These are phyloP conservation scores for Coccyzus lansbergi DNA, from an alignment of 2,797 vertebrate genomes.

Conservation along the genomic window DNA sequence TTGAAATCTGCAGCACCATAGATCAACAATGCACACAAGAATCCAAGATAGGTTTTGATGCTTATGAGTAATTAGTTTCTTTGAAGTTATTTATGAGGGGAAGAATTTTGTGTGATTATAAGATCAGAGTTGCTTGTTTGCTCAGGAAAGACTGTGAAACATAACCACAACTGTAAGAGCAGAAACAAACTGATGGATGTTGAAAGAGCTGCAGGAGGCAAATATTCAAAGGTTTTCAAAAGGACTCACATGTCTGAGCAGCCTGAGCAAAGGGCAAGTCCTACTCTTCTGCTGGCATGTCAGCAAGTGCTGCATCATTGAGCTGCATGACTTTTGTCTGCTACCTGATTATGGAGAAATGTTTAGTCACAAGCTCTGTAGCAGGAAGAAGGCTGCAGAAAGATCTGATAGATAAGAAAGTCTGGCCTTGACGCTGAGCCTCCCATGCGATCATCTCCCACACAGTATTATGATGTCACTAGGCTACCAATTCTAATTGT, in stretches of 20 bases:
- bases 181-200: background rate
- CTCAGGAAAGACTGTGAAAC: background rate
- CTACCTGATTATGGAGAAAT: background rate
- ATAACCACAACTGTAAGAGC: background rate
- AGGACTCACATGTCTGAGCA: background rate
- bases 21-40: background rate
- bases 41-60: background rate
- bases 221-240: background rate
- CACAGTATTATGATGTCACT: background rate
- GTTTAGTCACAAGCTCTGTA: background rate
- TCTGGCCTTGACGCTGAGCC: background rate
- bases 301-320: background rate
- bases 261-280: background rate
- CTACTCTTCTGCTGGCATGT: background rate
- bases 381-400: background rate
- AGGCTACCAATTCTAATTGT: background rate
- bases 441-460: background rate
- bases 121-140: background rate
- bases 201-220: background rate
- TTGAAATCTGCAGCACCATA: background rate
- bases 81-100: background rate
- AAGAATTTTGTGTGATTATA: accelerated
- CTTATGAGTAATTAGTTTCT: background rate
- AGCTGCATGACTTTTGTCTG: background rate
- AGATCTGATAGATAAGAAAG: background rate